A percentile compares a stretch with the other conserved stretches of the same genome.
Evolutionary conservation across 1,140 invertebrate species (phyloP).

Genomic region (Calosoma granatense): DNA sequence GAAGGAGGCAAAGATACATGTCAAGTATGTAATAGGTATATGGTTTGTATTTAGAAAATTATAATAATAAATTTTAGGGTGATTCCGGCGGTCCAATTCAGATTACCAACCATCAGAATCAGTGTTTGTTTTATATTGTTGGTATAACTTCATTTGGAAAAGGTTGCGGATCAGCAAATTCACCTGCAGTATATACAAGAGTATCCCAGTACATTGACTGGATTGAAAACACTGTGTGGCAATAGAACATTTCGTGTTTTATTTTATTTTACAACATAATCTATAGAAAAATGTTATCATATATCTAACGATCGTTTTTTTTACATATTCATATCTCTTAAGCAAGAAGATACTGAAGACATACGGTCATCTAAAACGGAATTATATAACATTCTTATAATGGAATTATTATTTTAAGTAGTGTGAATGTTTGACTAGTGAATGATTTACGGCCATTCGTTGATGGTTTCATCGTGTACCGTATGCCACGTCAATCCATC

Average conservation of each 20-base stretch:
- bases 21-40: constrained; percentile 43
- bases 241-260: no score
- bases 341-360: no score
- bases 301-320: no score
- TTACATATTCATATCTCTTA: no score
- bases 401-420: no score
- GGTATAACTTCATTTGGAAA: constrained; percentile 42
- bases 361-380: no score
- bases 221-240: constrained; percentile 43
- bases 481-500: constrained; percentile 72
- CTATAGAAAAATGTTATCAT: no score
- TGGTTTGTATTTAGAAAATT: background rate
- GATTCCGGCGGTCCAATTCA: constrained; percentile 47
- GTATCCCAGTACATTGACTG: constrained; percentile 42
- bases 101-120: constrained; percentile 27
- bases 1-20: constrained; percentile 66
- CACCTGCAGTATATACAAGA: constrained; percentile 41
- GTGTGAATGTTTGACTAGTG: no score
- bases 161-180: constrained; percentile 34
- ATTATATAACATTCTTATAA: no score
- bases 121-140: constrained; percentile 36
- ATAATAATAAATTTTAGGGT: constrained; percentile 33
- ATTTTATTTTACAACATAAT: no score
- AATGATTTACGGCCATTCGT: constrained; percentile 39
- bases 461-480: constrained; percentile 40